A percentile compares a stretch with the other conserved stretches of the same genome.
Evolutionary conservation across 2,888 invertebrate genomes (phyloP).

Genomic region (Calliphora vomitoria): DNA sequence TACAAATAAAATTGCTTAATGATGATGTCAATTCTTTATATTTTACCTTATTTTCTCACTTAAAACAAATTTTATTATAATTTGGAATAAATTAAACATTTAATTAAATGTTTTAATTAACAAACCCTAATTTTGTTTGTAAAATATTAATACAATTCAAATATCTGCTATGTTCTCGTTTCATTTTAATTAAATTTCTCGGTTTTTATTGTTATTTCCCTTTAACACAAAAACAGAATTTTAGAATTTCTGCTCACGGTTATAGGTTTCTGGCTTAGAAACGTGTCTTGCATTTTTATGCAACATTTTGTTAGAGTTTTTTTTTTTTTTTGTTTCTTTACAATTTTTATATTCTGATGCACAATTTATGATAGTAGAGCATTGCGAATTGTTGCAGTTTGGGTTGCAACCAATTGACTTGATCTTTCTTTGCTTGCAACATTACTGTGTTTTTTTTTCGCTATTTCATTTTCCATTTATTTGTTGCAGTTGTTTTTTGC

Average conservation of each 20-base stretch:
- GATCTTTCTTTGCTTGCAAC: slow-evolving; percentile 54
- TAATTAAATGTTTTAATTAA: slow-evolving; percentile 50
- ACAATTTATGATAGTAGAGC: slow-evolving; percentile 73
- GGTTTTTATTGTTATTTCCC: slow-evolving; percentile 24
- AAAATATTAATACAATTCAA: slow-evolving; percentile 32
- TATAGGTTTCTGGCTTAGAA: slow-evolving; percentile 72
- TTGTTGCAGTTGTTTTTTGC: slow-evolving; percentile 15
- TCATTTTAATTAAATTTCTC: slow-evolving; percentile 45
- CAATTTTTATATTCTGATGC: slow-evolving; percentile 52
- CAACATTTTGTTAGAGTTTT: neutral
- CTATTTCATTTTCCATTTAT: slow-evolving; percentile 1
- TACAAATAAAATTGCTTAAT: slow-evolving; percentile 2
- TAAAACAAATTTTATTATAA: neutral
- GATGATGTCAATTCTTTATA: neutral
- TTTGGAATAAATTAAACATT: slow-evolving; percentile 26
- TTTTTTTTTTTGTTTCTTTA: neutral
- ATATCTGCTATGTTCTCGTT: neutral
- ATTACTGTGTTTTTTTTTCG: slow-evolving; percentile 8
- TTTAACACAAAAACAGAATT: slow-evolving; percentile 25
- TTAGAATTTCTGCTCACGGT: slow-evolving; percentile 73
- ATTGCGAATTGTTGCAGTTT: slow-evolving; percentile 63
- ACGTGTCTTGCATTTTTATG: slow-evolving; percentile 69
- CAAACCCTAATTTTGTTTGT: slow-evolving; percentile 45
- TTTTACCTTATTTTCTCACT: slow-evolving; percentile 27
- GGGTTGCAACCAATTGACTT: slow-evolving; percentile 54